phyloP scores from a whole-genome alignment of 2,797 vertebrate species.

The Spinibarbus caldwelli region DNA sequence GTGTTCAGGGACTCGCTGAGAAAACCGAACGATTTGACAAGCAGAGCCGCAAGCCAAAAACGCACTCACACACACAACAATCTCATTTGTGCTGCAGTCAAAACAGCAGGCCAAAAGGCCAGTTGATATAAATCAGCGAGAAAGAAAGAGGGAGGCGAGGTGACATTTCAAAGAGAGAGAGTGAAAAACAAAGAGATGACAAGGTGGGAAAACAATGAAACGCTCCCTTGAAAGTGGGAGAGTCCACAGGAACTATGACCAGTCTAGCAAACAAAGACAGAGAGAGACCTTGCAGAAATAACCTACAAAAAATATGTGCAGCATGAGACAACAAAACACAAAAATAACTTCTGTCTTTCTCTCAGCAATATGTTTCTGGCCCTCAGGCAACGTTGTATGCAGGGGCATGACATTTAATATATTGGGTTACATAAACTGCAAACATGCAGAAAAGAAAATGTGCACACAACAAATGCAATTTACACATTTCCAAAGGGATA shows the following conservation, averaged over 20 bases:
- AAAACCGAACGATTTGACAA: conserved; percentile 19
- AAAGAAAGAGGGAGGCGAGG: conserved; percentile 16
- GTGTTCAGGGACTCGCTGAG: background rate
- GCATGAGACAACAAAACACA: background rate
- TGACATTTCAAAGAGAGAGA: conserved; percentile 51
- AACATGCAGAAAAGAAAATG: background rate
- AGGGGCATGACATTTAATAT: background rate
- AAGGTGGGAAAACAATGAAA: conserved; percentile 27
- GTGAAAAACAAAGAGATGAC: background rate
- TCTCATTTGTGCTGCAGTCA: conserved; percentile 39
- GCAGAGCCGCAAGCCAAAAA: background rate
- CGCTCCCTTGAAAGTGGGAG: background rate
- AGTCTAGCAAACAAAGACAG: background rate
- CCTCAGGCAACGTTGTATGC: background rate
- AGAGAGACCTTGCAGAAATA: background rate
- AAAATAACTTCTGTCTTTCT: background rate
- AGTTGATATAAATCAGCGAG: conserved; percentile 51
- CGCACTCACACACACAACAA: background rate
- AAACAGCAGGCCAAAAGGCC: conserved; percentile 26
- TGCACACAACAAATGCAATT: background rate
- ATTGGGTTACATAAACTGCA: background rate
- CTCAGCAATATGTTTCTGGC: background rate
- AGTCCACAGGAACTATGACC: conserved; percentile 26
- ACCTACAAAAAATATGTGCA: background rate
- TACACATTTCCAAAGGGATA: background rate